Conservation (phyloP, 2,113 vertebrate genomes). For the Hippocampus guttulatus region DNA sequence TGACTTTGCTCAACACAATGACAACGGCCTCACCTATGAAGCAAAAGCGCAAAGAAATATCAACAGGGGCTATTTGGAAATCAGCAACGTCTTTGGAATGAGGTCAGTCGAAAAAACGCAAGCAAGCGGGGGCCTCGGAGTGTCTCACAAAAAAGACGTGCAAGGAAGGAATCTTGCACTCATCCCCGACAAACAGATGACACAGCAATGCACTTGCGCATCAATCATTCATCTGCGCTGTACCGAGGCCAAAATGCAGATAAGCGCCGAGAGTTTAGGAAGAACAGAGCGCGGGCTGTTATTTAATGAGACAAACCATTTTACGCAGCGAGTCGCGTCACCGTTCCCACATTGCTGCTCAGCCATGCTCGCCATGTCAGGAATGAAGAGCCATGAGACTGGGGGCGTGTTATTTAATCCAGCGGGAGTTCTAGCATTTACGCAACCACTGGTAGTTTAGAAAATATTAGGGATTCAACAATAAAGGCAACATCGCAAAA, state of each 20-base stretch:
- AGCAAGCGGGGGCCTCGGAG: slow-evolving; percentile 21
- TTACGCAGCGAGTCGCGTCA: not conserved
- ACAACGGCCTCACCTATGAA: too few relatives aligned
- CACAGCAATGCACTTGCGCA: slow-evolving; percentile 10
- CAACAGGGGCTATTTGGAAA: not conserved
- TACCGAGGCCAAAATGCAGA: slow-evolving; percentile 5
- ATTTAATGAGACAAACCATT: not conserved
- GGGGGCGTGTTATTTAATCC: slow-evolving; percentile 50
- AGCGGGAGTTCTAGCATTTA: slow-evolving; percentile 18
- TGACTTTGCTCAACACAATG: not conserved
- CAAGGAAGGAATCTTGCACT: slow-evolving; percentile 24
- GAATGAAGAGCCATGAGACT: slow-evolving; percentile 48
- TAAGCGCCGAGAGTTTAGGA: not conserved
- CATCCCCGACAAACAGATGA: slow-evolving; percentile 23
- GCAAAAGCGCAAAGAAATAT: not conserved
- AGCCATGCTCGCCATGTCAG: slow-evolving; percentile 59
- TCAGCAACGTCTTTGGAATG: not conserved
- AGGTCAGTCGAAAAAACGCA: slow-evolving; percentile 31
- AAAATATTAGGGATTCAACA: too few relatives aligned
- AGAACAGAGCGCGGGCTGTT: not conserved
- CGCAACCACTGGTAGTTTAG: too few relatives aligned
- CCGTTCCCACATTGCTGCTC: slow-evolving; percentile 38
- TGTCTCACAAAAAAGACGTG: slow-evolving; percentile 26
- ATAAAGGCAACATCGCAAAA: too few relatives aligned
- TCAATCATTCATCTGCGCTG: slow-evolving; percentile 15